Evolutionary conservation across 2,888 invertebrate species (phyloP).

Genomic region (Caenorhabditis sinica): DNA sequence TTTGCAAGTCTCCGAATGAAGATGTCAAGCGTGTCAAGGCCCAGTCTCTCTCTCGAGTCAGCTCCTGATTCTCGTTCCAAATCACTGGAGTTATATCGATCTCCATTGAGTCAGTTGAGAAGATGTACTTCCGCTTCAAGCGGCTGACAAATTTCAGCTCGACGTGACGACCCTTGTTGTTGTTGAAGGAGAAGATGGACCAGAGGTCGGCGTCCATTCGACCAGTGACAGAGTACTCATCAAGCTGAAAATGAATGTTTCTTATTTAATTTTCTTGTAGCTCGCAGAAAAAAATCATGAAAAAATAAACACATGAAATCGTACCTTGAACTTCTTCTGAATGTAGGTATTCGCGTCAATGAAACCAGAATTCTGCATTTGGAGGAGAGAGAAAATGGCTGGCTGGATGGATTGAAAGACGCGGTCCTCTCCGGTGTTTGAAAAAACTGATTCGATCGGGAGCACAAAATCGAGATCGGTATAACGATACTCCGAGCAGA

Average conservation of each 20-base stretch:
- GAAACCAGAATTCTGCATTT: too few species aligned
- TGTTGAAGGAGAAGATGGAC: neutral
- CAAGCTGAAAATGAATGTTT: constrained; percentile 1
- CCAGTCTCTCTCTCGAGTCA: too few species aligned
- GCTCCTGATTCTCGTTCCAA: too few species aligned
- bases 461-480: neutral
- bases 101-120: neutral
- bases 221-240: neutral
- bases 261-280: too few species aligned
- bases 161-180: neutral
- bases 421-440: neutral
- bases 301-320: too few species aligned
- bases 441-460: neutral
- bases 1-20: neutral
- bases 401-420: neutral
- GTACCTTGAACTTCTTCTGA: too few species aligned
- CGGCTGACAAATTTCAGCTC: constrained; percentile 14
- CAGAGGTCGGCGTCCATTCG: neutral
- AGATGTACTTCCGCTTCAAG: neutral
- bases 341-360: too few species aligned
- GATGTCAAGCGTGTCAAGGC: too few species aligned
- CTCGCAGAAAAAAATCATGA: too few species aligned
- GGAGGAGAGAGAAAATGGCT: neutral
- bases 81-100: neutral
- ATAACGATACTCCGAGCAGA: neutral